Conservation (phyloP, 2,888 invertebrate genomes). For the Hartigia nigra region DNA sequence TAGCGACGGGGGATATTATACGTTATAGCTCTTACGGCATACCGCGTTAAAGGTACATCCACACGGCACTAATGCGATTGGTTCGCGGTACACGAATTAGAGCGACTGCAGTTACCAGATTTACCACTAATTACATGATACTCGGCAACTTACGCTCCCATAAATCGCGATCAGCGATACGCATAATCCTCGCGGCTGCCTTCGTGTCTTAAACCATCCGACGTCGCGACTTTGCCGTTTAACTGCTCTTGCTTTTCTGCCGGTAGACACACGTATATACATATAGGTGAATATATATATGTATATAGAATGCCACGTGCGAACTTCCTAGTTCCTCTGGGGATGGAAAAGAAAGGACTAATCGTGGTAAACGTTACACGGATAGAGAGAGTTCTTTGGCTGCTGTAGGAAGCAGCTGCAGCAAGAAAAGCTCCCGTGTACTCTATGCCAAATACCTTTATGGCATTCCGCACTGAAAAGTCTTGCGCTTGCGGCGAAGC, state of each 20-base stretch:
- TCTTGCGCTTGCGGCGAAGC: slow-evolving; percentile 15
- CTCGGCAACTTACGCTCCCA: slow-evolving; percentile 15
- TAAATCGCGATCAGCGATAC: slow-evolving; percentile 2
- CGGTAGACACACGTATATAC: too few relatives aligned
- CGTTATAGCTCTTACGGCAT: neutral
- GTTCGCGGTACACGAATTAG: slow-evolving; percentile 41
- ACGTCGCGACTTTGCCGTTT: neutral
- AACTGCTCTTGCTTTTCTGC: neutral
- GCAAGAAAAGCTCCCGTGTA: too few relatives aligned
- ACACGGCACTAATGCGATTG: slow-evolving; percentile 43
- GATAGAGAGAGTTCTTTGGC: too few relatives aligned
- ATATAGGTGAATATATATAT: too few relatives aligned
- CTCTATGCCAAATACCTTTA: too few relatives aligned
- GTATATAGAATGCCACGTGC: too few relatives aligned
- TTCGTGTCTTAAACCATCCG: neutral
- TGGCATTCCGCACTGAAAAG: too few relatives aligned
- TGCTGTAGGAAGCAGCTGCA: too few relatives aligned
- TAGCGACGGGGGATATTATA: neutral
- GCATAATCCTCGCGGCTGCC: neutral
- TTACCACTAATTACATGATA: slow-evolving; percentile 49
- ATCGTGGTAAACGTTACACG: too few relatives aligned
- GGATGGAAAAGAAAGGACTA: too few relatives aligned
- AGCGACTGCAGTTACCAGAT: slow-evolving; percentile 41
- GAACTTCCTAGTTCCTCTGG: too few relatives aligned
- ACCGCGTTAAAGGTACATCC: slow-evolving; percentile 20